Evolutionary conservation across 2,888 invertebrate species (phyloP).

Genomic region (Seira musarum): DNA sequence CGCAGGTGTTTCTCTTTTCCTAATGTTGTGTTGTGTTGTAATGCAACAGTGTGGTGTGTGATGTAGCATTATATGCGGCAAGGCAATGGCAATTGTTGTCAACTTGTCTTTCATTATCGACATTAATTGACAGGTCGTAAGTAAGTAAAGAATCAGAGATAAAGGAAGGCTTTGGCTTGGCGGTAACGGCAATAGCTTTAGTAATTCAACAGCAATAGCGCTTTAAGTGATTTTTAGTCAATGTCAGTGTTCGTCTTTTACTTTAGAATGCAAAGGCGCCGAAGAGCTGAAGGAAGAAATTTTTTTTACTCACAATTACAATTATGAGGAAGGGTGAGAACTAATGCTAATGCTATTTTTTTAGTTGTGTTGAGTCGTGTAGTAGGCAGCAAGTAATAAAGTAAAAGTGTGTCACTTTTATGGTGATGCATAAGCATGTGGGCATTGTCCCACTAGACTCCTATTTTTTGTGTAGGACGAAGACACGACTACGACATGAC

Average conservation of each 20-base stretch:
- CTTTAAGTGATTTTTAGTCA: slow-evolving; percentile 29
- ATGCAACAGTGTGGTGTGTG: slow-evolving; percentile 15
- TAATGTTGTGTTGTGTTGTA: slow-evolving; percentile 41
- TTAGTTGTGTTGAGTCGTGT: too few relatives aligned
- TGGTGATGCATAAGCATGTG: slow-evolving; percentile 32
- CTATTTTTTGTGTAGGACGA: slow-evolving; percentile 11
- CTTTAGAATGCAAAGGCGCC: too few relatives aligned
- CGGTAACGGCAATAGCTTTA: too few relatives aligned
- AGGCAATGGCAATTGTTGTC: slow-evolving; percentile 52
- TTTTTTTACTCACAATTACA: too few relatives aligned
- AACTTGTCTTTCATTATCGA: slow-evolving; percentile 54
- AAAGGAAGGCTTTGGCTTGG: too few relatives aligned
- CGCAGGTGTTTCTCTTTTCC: slow-evolving; percentile 46
- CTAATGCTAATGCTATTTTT: too few relatives aligned
- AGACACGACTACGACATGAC: slow-evolving; percentile 30
- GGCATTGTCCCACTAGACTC: slow-evolving; percentile 23
- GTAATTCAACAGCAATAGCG: too few relatives aligned
- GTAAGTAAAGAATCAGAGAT: slow-evolving; percentile 27
- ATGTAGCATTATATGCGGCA: too few relatives aligned
- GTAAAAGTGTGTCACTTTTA: slow-evolving; percentile 57
- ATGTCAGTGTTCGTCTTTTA: not conserved
- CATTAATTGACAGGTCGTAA: slow-evolving; percentile 47
- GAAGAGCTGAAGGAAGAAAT: too few relatives aligned
- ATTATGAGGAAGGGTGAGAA: too few relatives aligned
- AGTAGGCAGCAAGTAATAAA: too few relatives aligned